Evolutionary conservation across 2,797 vertebrate species (phyloP).

Genomic region (Syndactyla subalaris): DNA sequence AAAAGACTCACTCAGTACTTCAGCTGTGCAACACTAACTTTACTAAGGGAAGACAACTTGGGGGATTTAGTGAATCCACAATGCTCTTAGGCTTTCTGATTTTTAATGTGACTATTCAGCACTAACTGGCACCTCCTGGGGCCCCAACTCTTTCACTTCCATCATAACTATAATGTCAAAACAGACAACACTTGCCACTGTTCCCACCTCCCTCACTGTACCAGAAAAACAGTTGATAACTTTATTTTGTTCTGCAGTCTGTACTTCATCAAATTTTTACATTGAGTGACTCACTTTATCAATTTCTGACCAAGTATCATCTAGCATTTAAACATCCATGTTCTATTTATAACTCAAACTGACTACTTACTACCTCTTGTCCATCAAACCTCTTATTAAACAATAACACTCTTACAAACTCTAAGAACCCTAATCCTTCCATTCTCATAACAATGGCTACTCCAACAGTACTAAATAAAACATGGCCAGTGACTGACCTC

Average conservation of each 20-base stretch:
- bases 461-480: background rate
- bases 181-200: background rate
- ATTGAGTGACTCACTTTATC: background rate
- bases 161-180: background rate
- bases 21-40: background rate
- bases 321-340: background rate
- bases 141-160: background rate
- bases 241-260: background rate
- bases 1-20: background rate
- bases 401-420: background rate
- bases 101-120: background rate
- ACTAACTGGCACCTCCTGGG: background rate
- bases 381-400: background rate
- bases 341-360: background rate
- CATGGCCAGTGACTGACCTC: background rate
- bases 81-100: background rate
- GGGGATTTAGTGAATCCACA: background rate
- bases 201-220: background rate
- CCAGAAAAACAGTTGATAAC: background rate
- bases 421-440: background rate
- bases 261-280: background rate
- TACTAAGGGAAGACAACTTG: background rate
- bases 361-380: background rate
- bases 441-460: accelerated
- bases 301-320: background rate